Evolutionary conservation across 2,888 invertebrate genomes (phyloP), one percentile per base, ranked within the genome.

Genomic region (Apodemia mormo): DNA sequence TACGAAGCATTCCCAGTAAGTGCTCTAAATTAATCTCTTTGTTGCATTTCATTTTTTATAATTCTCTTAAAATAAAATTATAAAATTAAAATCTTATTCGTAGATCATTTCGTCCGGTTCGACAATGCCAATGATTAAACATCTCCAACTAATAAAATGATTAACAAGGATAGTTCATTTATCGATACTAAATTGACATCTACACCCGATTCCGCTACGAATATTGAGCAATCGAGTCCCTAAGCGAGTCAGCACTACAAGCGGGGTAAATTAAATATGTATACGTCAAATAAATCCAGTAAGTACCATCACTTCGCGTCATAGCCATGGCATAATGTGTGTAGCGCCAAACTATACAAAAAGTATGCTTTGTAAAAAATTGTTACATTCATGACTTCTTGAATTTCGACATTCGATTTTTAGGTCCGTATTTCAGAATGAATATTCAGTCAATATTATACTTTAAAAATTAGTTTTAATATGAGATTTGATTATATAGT

Each of bases 151-250:
- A 40, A 69, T 65, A 69, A 69, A 65, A 61, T 30, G 61, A 33
- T 61, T 61, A 61, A 61, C 61, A 61, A 61, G 61, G 61, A 61
- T 61, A 61, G 61, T 61, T 61, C 30, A 33, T 61, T 61, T 61
- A 61, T 61, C 33, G 30, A 61, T 61, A 61, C 61, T 61, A 61
- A 61, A 61, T 61, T 61, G 61, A 61, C 61, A 61, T 30, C 61
- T 69, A 69, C 69, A 69, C 68, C 49, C 68, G 68, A 68, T 64
- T 54, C 73, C 73, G 77, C 82, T 82, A 82, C 73, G 74, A 79
- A 80, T 82, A 82, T 87, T 88, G 86, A 88, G 87, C 87, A 87
- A 82, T 77, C 79, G 76, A 73, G 56, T 58, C 33, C 49, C 52
- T 52, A 66, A 66, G 66, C 66, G 30, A 22, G 61, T 52, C 73